These are phyloP conservation scores for Peromyscus eremicus DNA, from an alignment of 2,797 vertebrate genomes.

Conservation along the genomic window DNA sequence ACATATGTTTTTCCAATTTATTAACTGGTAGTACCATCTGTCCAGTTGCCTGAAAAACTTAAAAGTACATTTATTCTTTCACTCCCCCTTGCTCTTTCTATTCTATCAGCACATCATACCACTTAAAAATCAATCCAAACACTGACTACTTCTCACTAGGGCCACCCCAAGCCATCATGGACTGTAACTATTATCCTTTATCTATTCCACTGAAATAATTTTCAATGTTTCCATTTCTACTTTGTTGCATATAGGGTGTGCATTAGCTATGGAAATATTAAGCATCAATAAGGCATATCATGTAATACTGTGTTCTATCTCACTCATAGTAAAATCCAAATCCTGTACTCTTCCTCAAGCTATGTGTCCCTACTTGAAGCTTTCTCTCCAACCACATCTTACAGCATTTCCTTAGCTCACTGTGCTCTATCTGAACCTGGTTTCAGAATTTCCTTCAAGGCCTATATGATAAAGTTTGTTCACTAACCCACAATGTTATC, in stretches of 20 bases:
- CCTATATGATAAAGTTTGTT: background rate
- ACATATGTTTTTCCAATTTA: background rate
- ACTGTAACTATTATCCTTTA: background rate
- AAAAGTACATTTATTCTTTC: background rate
- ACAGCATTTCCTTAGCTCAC: rapidly evolving
- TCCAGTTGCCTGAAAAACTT: background rate
- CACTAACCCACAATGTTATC: background rate
- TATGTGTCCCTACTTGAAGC: background rate
- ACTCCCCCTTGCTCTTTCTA: background rate
- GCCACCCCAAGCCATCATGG: background rate
- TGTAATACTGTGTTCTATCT: background rate
- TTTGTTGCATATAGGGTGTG: background rate
- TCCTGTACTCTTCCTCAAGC: background rate
- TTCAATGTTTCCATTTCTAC: background rate
- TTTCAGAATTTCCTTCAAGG: background rate
- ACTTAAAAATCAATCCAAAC: background rate
- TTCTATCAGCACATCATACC: background rate
- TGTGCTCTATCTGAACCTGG: background rate
- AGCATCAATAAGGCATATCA: background rate
- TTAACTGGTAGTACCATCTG: background rate
- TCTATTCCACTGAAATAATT: background rate
- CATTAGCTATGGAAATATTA: background rate
- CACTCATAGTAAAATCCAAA: background rate
- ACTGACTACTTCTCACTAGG: background rate
- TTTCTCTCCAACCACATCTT: background rate